Base-by-base conservation (phyloP, 2,888 invertebrate genomes). In the Hyposoter didymator region DNA sequence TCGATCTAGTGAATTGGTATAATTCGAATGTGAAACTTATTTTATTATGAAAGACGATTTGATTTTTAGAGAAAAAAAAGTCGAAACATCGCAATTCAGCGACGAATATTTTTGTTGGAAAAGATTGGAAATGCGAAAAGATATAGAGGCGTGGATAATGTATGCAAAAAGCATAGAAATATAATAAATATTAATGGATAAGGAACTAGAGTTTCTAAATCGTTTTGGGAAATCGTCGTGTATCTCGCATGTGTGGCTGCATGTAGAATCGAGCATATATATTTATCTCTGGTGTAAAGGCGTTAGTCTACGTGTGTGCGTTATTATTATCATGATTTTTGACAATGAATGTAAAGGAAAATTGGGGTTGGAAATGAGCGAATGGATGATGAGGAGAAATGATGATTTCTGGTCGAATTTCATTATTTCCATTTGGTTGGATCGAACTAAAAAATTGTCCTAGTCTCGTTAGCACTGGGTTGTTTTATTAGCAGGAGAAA, bases 201-300 rank as follows among this genome's bases (percentile, higher is more conserved):
- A 83, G 66, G 43, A 66, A 39, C 39, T 49, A 73, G 22, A 55
- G 14, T 75, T n/a, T 45, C 35, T 35, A 70, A 49, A 78, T n/a
- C n/a, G 32, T 76, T 19, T 32, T 32, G 45, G 28, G 17, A 52
- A 75, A 62, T 49, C 67, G 73, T 52, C 83, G 85, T 84, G 87
- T 87, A 89, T 87, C 88, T 90, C 88, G 91, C 92, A 92, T 92
- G 93, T 91, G 90, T 90, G 91, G 88, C 88, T 92, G 93, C 93
- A 93, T 91, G 93, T 90, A 89, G 88, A 90, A 87, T 90, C 72
- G 84, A 84, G 81, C 79, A 75, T 84, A 78, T 17, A 75, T 84
- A 78, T 17, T 55, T 55, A 28, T 78, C 79, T 80, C 69, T 91
- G 89, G 88, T 90, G 88, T 87, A 87, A 91, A 87, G 82, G 87